A percentile compares a stretch with the other conserved stretches of the same genome.
Conservation (phyloP, 2,797 vertebrate species). For the Loriculus beryllinus region DNA sequence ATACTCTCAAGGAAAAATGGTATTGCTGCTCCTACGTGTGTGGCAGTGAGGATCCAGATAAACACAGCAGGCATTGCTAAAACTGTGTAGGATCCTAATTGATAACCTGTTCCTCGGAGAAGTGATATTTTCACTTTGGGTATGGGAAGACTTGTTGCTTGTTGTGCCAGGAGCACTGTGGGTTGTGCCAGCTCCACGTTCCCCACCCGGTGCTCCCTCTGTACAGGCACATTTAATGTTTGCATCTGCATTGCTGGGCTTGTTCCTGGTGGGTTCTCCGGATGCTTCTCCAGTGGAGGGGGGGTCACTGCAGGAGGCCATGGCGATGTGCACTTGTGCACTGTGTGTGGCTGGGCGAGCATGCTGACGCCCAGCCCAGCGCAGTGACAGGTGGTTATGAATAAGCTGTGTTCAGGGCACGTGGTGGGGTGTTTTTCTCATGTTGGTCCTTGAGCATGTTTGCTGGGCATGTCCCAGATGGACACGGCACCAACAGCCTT, state of each 20-base stretch:
- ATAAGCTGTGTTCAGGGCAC: not conserved
- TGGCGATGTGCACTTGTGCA: rapidly evolving
- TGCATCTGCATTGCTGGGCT: not conserved
- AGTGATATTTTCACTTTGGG: not conserved
- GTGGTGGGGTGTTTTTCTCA: rapidly evolving
- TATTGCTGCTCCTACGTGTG: not conserved
- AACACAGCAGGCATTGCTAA: conserved; percentile 28
- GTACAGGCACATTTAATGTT: not conserved
- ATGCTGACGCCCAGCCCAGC: not conserved
- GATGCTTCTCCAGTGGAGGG: not conserved
- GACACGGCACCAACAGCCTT: not conserved
- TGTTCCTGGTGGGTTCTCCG: not conserved
- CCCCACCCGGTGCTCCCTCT: rapidly evolving
- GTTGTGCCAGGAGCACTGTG: not conserved
- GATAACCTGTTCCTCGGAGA: conserved; percentile 3
- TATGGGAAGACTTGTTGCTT: not conserved
- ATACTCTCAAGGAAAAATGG: not conserved
- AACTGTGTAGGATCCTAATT: not conserved
- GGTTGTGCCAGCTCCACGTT: not conserved
- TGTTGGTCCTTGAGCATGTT: not conserved
- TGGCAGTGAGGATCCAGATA: conserved; percentile 28
- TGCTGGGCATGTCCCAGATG: not conserved
- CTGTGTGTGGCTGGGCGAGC: not conserved
- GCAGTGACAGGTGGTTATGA: not conserved
- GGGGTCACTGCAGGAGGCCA: rapidly evolving